These are phyloP conservation scores for Paraescarpia echinospica DNA, from an alignment of 1,140 invertebrate species.

Conservation along the genomic window DNA sequence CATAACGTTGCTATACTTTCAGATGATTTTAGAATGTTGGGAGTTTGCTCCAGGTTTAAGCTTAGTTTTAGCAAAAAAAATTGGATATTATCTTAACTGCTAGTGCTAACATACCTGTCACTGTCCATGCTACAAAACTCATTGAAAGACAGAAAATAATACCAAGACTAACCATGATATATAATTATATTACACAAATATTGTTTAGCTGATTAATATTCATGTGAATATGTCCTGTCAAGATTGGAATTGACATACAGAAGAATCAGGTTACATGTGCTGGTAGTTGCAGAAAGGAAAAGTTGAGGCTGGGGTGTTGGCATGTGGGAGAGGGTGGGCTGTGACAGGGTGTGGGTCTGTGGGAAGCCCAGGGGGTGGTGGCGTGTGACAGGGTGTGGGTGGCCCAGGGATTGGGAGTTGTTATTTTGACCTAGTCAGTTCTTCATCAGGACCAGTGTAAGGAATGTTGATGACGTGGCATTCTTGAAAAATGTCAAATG, in stretches of 20 bases:
- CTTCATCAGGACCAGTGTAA: background rate
- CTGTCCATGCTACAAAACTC: background rate
- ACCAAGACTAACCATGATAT: background rate
- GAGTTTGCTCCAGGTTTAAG: too few relatives aligned
- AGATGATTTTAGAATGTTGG: too few relatives aligned
- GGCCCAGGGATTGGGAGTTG: background rate
- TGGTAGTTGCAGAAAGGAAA: background rate
- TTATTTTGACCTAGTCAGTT: constrained; percentile 6
- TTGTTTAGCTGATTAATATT: background rate
- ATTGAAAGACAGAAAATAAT: background rate
- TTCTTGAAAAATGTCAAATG: too few relatives aligned
- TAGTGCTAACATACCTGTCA: too few relatives aligned
- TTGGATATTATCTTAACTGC: too few relatives aligned
- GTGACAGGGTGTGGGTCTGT: too few relatives aligned
- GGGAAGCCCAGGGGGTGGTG: too few relatives aligned
- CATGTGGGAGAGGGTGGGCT: background rate
- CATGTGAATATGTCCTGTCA: background rate
- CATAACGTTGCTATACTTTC: too few relatives aligned
- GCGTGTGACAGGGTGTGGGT: too few relatives aligned
- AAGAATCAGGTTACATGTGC: background rate
- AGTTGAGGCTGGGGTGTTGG: background rate
- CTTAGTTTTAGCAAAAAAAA: too few relatives aligned
- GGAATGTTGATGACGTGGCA: too few relatives aligned
- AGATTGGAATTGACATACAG: background rate
- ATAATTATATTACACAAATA: background rate